These are phyloP conservation scores for Lampris megalopsis DNA, from an alignment of 2,113 vertebrate species.

Conservation along the genomic window DNA sequence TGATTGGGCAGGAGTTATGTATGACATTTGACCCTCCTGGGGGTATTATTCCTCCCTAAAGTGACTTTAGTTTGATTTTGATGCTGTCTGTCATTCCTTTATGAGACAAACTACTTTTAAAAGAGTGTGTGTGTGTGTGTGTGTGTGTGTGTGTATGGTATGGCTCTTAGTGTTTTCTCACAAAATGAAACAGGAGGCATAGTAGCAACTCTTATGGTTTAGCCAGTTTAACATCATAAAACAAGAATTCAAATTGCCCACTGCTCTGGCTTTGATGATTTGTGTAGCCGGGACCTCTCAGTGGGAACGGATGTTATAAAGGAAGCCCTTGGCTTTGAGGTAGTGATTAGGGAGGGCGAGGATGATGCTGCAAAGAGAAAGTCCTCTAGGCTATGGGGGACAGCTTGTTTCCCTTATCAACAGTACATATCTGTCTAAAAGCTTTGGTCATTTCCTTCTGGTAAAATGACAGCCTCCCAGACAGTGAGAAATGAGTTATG, in stretches of 20 bases:
- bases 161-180: too few relatives aligned
- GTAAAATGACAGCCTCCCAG: background rate
- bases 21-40: background rate
- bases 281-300: slow-evolving; percentile 61
- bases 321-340: slow-evolving; percentile 55
- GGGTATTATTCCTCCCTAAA: slow-evolving; percentile 8
- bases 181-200: too few relatives aligned
- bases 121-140: too few relatives aligned
- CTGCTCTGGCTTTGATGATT: slow-evolving; percentile 29
- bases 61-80: slow-evolving; percentile 42
- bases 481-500: background rate
- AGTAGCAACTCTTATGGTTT: slow-evolving; percentile 41
- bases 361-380: slow-evolving; percentile 24
- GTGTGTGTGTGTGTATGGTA: too few relatives aligned
- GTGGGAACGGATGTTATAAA: slow-evolving; percentile 24
- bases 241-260: slow-evolving; percentile 48
- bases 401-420: slow-evolving; percentile 7
- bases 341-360: slow-evolving; percentile 28
- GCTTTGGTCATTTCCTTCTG: slow-evolving; percentile 17
- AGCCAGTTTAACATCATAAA: slow-evolving; percentile 56
- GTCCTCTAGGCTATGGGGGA: slow-evolving; percentile 10
- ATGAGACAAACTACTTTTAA: too few relatives aligned
- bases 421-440: background rate
- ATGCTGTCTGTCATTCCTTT: slow-evolving; percentile 26
- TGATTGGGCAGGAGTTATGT: too few relatives aligned